Evolutionary conservation across 92 coral and sea anemone species (phyloP), one percentile per base, ranked within the genome.

Genomic region (Zoanthus sansibaricus): DNA sequence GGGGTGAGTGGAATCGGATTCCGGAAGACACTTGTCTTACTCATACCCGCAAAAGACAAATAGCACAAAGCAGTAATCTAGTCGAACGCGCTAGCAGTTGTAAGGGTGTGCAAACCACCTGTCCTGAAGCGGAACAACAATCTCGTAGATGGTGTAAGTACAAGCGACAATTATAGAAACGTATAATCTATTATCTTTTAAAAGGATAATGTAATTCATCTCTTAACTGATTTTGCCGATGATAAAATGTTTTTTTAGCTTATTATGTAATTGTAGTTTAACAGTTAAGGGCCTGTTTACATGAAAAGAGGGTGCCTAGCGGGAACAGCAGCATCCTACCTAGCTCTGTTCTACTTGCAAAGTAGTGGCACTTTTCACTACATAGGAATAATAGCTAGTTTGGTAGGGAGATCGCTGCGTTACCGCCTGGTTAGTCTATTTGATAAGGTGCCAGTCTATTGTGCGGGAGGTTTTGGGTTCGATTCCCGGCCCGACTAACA

Each of bases 1-100:
- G 98, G 98, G 86, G 93, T 75, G 71, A 73, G 58, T 95, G 98
- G 98, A 96, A 91, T 44, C 84, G 89, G 15, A 75, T 94, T 17
- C 96, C 97, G 15, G 78, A 87, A 32, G 98, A 94, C 61, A 90
- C 92, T 6, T 95, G 98, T 55, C 62, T 91, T 9, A 82, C 71
- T 20, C 98, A 95, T 80, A 86, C 67, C 4, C 91, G 98, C 54
- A 86, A 75, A n/a, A 94, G 92, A 77, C 47, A 75, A 75, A 82
- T 92, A 62, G 86, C 87, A 0, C 25, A 45, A 71, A 86, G 75
- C 3, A 12, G 88, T 5, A 59, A 83, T 13, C 68, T 84, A 37
- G 86, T 66, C 68, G 76, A 75, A 33, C 90, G 92, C 64, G 85
- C 42, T 15, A 67, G 83, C 47, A 86, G 86, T 79, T 95, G 98